Conservation (phyloP, 1,140 invertebrate species). For the Listronotus oregonensis region DNA sequence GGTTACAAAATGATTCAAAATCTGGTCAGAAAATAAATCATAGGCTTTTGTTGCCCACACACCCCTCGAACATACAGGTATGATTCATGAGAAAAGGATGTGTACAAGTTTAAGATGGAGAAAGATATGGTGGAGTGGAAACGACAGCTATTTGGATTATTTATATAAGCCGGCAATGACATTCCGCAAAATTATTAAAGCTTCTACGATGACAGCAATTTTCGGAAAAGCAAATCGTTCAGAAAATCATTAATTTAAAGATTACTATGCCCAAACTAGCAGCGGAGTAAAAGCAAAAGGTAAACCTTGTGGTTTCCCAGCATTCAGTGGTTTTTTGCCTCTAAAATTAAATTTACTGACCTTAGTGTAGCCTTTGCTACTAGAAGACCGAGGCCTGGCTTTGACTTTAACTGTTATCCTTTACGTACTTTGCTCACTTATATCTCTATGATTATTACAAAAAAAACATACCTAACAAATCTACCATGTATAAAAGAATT, state of each 20-base stretch:
- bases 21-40: slow-evolving; percentile 56
- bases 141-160: slow-evolving; percentile 50
- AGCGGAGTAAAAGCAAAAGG: slow-evolving; percentile 21
- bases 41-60: slow-evolving; percentile 34
- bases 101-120: slow-evolving; percentile 32
- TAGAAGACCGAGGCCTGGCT: slow-evolving; percentile 46
- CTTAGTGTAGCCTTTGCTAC: slow-evolving; percentile 54
- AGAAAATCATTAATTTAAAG: slow-evolving; percentile 11
- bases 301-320: neutral
- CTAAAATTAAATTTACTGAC: slow-evolving; percentile 44
- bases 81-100: slow-evolving; percentile 35
- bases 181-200: slow-evolving; percentile 41
- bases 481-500: too few species aligned
- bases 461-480: too few species aligned
- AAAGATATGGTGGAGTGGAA: slow-evolving; percentile 38
- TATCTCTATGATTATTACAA: too few species aligned
- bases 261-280: slow-evolving; percentile 44
- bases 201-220: slow-evolving; percentile 18
- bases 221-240: slow-evolving; percentile 5
- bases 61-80: slow-evolving; percentile 48
- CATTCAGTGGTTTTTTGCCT: neutral
- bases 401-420: slow-evolving; percentile 31
- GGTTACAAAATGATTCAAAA: slow-evolving; percentile 10
- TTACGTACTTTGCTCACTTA: slow-evolving; percentile 29
- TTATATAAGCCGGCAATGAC: slow-evolving; percentile 49